Evolutionary conservation across 2,888 invertebrate genomes (phyloP), one percentile per base, ranked within the genome.

Genomic region (Didymodactylos carnosus): DNA sequence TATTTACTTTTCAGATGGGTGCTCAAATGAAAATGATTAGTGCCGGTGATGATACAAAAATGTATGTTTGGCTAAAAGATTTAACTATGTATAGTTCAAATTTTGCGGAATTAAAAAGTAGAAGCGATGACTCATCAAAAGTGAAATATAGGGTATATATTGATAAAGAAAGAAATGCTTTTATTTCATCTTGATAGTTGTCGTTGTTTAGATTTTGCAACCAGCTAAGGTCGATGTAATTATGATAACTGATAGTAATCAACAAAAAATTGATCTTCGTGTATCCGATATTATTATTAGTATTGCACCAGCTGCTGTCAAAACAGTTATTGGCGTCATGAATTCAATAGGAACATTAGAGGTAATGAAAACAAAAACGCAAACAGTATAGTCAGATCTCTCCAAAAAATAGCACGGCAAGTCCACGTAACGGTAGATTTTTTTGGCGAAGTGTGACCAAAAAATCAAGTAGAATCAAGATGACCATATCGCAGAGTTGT

Each of bases 231-330:
- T 14, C 1, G 51, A 51, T 51, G 27, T 27, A 3, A 23, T 51
- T 27, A 10, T 51, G 27, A 51, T 51, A 4, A 51, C 27, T 6
- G 75, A 78, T 39, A 87, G 86, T 71, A 87, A 88, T 81, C 91
- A 91, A 72, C 87, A 91, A 80, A 90, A 91, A 80, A 84, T 93
- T n/a, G 91, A 92, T 78, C 84, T 93, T 23, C 87, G 87, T 40
- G 84, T 90, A 43, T 88, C 89, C 0, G 89, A 90, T 77, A 87
- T 93, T 75, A 87, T 88, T 77, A 84, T 94, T 39, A 89, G 90
- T 73, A 89, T 95, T n/a, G 91, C 94, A 2, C 94, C 95, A 25
- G 88, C 89, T 39, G 90, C 91, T 7, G 91, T 95, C 78, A 90
- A 91, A 73, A 86, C 94, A 72, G 82, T 95, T 62, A 90, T 89